Evolutionary conservation across 2,797 vertebrate species (phyloP).

Genomic region (Microctenopoma steveboyesi): DNA sequence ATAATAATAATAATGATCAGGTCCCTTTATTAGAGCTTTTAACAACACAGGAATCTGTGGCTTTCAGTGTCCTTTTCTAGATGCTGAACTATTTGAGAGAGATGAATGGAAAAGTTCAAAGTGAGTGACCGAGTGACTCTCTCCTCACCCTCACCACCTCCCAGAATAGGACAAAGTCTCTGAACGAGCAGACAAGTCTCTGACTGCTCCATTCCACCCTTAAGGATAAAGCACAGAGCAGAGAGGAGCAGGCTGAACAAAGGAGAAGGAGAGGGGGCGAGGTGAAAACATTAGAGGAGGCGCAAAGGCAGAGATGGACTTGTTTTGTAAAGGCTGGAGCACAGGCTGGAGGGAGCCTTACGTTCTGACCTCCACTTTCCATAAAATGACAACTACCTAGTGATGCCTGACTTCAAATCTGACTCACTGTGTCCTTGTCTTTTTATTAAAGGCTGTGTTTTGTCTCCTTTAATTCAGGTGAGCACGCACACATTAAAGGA

Average conservation of each 20-base stretch:
- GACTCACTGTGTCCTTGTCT: constrained; percentile 40
- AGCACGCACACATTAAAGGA: constrained; percentile 42
- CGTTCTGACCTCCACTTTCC: constrained; percentile 48
- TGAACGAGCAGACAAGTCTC: not conserved
- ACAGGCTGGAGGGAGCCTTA: constrained; percentile 15
- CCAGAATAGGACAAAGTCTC: constrained; percentile 32
- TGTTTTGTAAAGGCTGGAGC: constrained; percentile 33
- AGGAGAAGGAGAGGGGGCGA: not conserved
- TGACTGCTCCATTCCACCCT: constrained; percentile 23
- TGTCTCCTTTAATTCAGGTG: constrained; percentile 21
- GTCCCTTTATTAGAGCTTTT: no score
- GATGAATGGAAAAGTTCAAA: constrained; percentile 36
- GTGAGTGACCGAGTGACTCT: constrained; percentile 21
- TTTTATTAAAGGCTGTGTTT: constrained; percentile 39
- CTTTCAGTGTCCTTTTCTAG: not conserved
- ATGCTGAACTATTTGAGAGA: not conserved
- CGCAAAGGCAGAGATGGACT: constrained; percentile 33
- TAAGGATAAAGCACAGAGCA: constrained; percentile 25
- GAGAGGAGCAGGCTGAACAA: constrained; percentile 2
- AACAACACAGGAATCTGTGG: not conserved
- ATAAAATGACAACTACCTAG: constrained; percentile 27
- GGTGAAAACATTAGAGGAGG: constrained; percentile 30
- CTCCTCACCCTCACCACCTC: constrained; percentile 8
- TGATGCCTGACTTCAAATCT: constrained; percentile 27
- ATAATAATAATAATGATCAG: no score